Evolutionary conservation across 2,888 invertebrate genomes (phyloP).

Genomic region (Emmelina monodactyla): DNA sequence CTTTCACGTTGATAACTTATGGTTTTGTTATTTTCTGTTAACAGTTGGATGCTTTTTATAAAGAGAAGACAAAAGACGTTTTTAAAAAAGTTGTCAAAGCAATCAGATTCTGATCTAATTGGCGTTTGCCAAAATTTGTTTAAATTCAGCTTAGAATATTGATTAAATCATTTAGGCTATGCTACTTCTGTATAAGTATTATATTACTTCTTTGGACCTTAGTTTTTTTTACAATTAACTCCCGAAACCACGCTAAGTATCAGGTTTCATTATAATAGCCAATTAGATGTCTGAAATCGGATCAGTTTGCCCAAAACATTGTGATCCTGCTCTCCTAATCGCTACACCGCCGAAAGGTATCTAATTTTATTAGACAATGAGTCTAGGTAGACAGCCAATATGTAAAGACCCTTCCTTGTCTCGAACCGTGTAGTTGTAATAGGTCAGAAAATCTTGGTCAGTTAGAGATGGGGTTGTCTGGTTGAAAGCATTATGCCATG

Average conservation of each 20-base stretch:
- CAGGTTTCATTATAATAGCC: slow-evolving; percentile 62
- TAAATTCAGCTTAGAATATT: not conserved
- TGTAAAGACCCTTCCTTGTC: too few species aligned
- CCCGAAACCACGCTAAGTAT: slow-evolving; percentile 26
- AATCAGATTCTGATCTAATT: not conserved
- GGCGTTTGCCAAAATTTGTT: not conserved
- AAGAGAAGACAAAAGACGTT: too few species aligned
- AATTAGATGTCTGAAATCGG: slow-evolving; percentile 46
- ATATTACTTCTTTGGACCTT: not conserved
- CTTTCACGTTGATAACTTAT: not conserved
- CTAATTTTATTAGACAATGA: too few species aligned
- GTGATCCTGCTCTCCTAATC: not conserved
- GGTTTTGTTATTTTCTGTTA: too few species aligned
- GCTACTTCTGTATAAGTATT: not conserved
- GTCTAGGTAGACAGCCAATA: too few species aligned
- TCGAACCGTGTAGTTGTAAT: too few species aligned
- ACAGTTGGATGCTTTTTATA: too few species aligned
- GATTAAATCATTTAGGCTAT: not conserved
- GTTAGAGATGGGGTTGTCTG: slow-evolving; percentile 36
- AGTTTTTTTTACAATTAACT: not conserved
- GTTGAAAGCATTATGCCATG: slow-evolving; percentile 31
- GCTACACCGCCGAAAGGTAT: too few species aligned
- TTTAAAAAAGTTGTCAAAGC: not conserved
- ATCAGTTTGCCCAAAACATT: not conserved
- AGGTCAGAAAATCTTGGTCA: slow-evolving; percentile 23